Evolutionary conservation across 2,113 vertebrate genomes (phyloP).

Genomic region (Caranx ignobilis): DNA sequence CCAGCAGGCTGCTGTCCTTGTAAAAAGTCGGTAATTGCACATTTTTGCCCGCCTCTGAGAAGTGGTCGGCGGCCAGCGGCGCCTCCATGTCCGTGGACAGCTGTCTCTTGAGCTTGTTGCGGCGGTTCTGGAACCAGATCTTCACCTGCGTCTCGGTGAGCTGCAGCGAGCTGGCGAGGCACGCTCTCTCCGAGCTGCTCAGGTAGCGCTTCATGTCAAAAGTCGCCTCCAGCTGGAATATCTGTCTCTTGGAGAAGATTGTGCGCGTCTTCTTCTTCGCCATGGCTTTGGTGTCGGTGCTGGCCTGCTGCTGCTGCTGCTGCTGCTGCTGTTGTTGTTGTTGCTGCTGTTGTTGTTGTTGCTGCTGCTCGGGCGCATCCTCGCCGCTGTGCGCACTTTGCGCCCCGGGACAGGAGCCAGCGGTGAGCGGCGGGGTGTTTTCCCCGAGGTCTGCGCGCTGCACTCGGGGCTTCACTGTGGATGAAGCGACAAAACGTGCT

Average conservation of each 20-base stretch:
- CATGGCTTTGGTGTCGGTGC: conserved; percentile 53
- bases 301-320: not conserved
- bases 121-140: conserved; percentile 89
- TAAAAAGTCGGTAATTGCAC: conserved; percentile 82
- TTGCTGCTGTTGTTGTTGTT: not conserved
- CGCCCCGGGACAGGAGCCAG: conserved; percentile 53
- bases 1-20: conserved; percentile 84
- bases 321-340: not conserved
- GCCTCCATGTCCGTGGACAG: conserved; percentile 84
- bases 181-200: conserved; percentile 88
- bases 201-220: conserved; percentile 90
- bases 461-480: conserved; percentile 69
- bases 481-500: conserved; percentile 56
- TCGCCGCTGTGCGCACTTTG: conserved; percentile 65
- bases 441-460: conserved; percentile 36
- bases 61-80: conserved; percentile 63
- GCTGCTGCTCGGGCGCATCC: conserved; percentile 50
- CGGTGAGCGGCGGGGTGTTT: conserved; percentile 25
- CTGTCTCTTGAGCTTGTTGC: conserved; percentile 89
- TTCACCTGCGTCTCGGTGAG: conserved; percentile 88
- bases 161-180: conserved; percentile 85
- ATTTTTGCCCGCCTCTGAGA: conserved; percentile 71
- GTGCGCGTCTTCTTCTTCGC: conserved; percentile 90
- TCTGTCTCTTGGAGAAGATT: conserved; percentile 90
- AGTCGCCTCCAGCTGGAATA: conserved; percentile 89